A percentile compares a stretch with the other conserved stretches of the same genome.
Conservation (phyloP, 2,113 vertebrate genomes). For the Pteropus alecto region DNA sequence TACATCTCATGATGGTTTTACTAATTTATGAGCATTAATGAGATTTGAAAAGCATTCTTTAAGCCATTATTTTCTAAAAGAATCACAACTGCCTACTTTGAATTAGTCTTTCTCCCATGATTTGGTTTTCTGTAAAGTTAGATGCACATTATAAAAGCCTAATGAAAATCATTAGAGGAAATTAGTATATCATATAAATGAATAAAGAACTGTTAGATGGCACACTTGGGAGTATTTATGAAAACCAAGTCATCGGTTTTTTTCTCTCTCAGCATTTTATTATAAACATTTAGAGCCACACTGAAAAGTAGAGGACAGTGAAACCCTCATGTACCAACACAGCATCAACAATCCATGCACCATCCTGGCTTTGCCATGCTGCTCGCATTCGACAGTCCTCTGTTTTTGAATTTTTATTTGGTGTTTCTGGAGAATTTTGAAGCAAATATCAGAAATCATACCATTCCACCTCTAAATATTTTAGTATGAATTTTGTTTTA, state of each 20-base stretch:
- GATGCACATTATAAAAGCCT: not conserved
- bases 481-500: not conserved
- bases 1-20: not conserved
- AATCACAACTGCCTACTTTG: not conserved
- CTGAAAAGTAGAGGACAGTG: not conserved
- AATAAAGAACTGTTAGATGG: not conserved
- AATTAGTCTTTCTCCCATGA: not conserved
- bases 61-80: not conserved
- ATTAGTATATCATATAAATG: not conserved
- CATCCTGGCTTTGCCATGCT: not conserved
- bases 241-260: not conserved
- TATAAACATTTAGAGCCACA: not conserved
- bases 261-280: not conserved
- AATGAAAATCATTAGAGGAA: not conserved
- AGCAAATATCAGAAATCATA: not conserved
- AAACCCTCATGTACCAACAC: accelerated
- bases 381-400: not conserved
- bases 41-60: not conserved
- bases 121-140: not conserved
- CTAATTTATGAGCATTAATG: not conserved
- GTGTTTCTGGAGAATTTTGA: not conserved
- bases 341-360: accelerated
- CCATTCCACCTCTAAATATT: not conserved
- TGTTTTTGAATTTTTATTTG: not conserved
- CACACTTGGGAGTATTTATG: not conserved